Evolutionary conservation across 2,888 invertebrate species (phyloP), one percentile per base, ranked within the genome.

Genomic region (Pseudococcus jackbeardsleyi): DNA sequence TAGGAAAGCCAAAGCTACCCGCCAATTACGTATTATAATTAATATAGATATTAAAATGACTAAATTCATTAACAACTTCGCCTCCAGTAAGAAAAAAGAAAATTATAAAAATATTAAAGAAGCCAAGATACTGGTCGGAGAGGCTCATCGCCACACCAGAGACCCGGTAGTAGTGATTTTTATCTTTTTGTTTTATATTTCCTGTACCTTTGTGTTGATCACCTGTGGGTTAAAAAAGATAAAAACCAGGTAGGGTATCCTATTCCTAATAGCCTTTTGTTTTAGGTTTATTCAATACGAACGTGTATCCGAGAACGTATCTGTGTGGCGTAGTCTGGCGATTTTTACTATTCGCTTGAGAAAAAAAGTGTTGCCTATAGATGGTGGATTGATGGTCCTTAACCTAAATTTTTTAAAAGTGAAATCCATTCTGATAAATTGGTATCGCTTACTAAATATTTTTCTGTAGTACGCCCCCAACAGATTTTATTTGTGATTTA

Each of bases 121-220:
- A 72, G 72, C 72, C 33, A 72, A 2, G 26, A 64, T 7, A 64
- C 9, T 17, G 33, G 72, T 72, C 72, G 33, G 72, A 15, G 42
- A 6, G 3, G 59, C n/a, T 59, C 17, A 9, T 26, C 26, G 11
- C 68, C 9, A 26, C 26, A 64, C 17, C n/a, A n/a, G 46, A 54
- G 82, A 26, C 88, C 88, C 88, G 79, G 82, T 88, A 88, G 88
- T 88, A 48, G 19, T 59, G 88, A 88, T 88, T 88, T 54, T 88
- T 88, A 88, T 88, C 88, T 88, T 88, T 88, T 88, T 59, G 82
- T 88, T 88, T 82, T 79, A 88, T 82, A 50, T 88, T 82, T 88
- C 79, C 79, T 48, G 12, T 72, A 72, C 46, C 77, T 86, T 42
- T 86, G 6, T 22, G 33, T 42, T 9, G 54, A 22, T 50, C 59